Conservation (phyloP, 2,113 vertebrate species). For the Mastomys natalensis region DNA sequence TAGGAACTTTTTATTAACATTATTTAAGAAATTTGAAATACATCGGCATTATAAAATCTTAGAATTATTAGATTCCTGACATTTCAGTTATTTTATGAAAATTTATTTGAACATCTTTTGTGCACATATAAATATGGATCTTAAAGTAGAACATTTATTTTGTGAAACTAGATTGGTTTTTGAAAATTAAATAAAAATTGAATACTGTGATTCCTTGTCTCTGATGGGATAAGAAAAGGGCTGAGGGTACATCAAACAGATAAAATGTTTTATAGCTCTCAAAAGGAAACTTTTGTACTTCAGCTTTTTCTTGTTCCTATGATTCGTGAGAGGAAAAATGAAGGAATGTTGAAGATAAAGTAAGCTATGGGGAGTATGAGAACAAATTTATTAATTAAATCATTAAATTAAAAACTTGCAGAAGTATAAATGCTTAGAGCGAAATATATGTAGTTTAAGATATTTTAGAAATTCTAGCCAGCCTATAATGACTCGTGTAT, state of each 20-base stretch:
- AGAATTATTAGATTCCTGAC: background rate
- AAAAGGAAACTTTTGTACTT: background rate
- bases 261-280: background rate
- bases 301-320: background rate
- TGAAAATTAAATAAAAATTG: background rate
- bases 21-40: background rate
- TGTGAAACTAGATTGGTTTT: background rate
- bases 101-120: background rate
- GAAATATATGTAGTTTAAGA: background rate
- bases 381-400: background rate
- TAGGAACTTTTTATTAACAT: background rate
- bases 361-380: background rate
- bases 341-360: background rate
- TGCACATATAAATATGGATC: background rate
- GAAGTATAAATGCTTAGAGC: background rate
- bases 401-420: too few species aligned
- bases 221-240: background rate
- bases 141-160: background rate
- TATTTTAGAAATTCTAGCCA: background rate
- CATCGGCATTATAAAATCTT: background rate
- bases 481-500: too few species aligned
- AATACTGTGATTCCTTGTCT: background rate
- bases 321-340: conserved; percentile 3
- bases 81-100: background rate
- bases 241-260: background rate